phyloP scores from a whole-genome alignment of 2,888 invertebrate genomes.

The Aspidapion aeneum region DNA sequence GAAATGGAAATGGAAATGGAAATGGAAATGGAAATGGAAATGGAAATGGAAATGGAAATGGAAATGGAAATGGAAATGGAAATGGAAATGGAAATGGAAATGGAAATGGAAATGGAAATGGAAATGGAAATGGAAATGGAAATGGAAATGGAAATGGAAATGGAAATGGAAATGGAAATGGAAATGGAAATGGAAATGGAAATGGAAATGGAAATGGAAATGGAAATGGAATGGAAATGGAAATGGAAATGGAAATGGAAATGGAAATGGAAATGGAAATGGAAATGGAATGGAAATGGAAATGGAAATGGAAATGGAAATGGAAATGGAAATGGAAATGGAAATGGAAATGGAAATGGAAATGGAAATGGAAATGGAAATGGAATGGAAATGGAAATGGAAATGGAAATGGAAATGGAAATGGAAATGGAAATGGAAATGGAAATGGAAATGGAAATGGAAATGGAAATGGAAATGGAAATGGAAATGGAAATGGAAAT shows the following conservation, averaged over 20 bases:
- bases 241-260: not conserved
- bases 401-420: not conserved
- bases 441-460: not conserved
- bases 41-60: not conserved
- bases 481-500: not conserved
- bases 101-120: not conserved
- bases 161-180: not conserved
- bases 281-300: not conserved
- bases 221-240: not conserved
- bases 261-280: not conserved
- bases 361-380: not conserved
- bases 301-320: not conserved
- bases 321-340: not conserved
- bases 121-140: not conserved
- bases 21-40: not conserved
- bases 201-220: not conserved
- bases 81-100: not conserved
- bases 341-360: not conserved
- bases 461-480: not conserved
- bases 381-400: not conserved
- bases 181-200: not conserved
- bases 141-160: not conserved
- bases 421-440: not conserved
- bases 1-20: not conserved
- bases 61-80: not conserved